Conservation (phyloP, 2,888 invertebrate genomes). For the Poecilus cupreus region DNA sequence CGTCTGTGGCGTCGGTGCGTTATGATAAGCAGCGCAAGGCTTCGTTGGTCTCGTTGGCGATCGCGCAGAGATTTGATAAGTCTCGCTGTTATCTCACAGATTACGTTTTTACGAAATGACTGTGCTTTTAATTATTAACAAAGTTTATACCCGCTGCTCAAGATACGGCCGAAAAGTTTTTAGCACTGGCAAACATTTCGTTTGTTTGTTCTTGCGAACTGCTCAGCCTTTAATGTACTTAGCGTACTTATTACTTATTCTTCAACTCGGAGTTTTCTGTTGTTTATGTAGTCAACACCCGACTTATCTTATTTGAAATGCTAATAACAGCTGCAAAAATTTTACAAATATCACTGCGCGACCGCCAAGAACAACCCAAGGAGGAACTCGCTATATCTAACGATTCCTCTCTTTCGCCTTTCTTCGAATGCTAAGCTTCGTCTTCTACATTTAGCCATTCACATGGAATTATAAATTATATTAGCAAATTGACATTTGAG, state of each 20-base stretch:
- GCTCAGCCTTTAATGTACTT: slow-evolving; percentile 57
- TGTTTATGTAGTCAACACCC: slow-evolving; percentile 46
- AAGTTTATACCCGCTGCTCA: slow-evolving; percentile 42
- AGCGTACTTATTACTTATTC: slow-evolving; percentile 55
- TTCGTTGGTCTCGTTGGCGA: background rate
- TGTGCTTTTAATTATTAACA: slow-evolving; percentile 57
- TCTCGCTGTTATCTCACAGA: slow-evolving; percentile 50
- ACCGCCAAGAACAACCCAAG: background rate
- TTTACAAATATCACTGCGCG: slow-evolving; percentile 22
- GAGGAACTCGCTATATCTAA: too few species aligned
- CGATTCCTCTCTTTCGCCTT: too few species aligned
- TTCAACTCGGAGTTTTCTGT: slow-evolving; percentile 45
- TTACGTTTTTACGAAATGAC: slow-evolving; percentile 56
- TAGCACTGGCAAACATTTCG: slow-evolving; percentile 55
- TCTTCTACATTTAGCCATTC: too few species aligned
- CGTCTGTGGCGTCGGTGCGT: slow-evolving; percentile 22
- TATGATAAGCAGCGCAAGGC: slow-evolving; percentile 15
- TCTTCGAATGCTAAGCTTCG: too few species aligned
- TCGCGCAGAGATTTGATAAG: slow-evolving; percentile 52
- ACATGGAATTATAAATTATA: background rate
- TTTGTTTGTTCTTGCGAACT: slow-evolving; percentile 55
- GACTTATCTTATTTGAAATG: slow-evolving; percentile 53
- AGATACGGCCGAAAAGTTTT: slow-evolving; percentile 48
- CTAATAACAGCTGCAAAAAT: slow-evolving; percentile 37
- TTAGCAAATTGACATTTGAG: too few species aligned